Conservation (phyloP, 2,113 vertebrate species). For the Lagopus leucura region DNA sequence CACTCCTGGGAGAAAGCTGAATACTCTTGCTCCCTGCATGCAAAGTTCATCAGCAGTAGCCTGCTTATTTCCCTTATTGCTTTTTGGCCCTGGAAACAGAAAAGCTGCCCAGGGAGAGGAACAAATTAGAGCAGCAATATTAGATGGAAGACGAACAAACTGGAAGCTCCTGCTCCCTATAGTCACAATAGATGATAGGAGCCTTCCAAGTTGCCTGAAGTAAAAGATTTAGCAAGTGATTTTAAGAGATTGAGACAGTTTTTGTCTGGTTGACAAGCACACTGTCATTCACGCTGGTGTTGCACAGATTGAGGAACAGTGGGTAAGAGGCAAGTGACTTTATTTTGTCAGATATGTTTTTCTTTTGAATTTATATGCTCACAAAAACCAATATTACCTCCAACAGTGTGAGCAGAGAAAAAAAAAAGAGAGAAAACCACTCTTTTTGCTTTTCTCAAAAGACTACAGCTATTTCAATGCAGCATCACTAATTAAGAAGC, state of each 20-base stretch:
- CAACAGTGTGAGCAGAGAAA: background rate
- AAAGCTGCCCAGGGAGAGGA: background rate
- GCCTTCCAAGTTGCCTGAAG: background rate
- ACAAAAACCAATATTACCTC: background rate
- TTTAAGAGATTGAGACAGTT: background rate
- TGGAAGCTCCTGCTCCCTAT: background rate
- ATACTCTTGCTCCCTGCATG: background rate
- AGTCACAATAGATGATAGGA: background rate
- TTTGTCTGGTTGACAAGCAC: background rate
- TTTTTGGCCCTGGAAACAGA: background rate
- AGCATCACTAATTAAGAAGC: slow-evolving; percentile 11
- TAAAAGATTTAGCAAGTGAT: background rate
- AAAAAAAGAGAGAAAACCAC: background rate
- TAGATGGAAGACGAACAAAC: background rate
- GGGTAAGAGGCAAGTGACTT: background rate
- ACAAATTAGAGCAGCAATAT: background rate
- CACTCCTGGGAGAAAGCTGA: background rate
- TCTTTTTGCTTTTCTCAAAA: background rate
- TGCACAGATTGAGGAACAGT: background rate
- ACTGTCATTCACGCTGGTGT: background rate
- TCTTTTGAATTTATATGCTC: background rate
- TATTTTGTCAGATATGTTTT: background rate
- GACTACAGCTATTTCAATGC: background rate
- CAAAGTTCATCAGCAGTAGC: background rate
- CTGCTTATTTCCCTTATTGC: background rate